phyloP scores from a whole-genome alignment of 2,797 vertebrate genomes.

The Rhinoraja longicauda region DNA sequence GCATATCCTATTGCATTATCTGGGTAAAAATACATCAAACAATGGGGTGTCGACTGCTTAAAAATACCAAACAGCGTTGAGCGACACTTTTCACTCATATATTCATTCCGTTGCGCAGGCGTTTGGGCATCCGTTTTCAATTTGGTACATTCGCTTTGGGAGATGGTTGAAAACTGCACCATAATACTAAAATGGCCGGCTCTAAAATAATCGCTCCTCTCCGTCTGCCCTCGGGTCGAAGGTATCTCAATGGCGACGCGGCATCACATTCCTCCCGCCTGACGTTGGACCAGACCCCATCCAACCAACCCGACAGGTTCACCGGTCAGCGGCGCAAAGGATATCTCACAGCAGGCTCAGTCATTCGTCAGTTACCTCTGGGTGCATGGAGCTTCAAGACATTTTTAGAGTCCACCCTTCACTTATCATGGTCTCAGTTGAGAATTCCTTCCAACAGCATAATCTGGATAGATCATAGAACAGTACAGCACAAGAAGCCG shows the following conservation, averaged over 20 bases:
- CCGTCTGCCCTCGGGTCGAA: background rate
- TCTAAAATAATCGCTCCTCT: background rate
- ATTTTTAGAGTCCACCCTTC: background rate
- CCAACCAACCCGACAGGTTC: background rate
- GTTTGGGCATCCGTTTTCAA: background rate
- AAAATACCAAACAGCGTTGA: background rate
- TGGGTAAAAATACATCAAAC: background rate
- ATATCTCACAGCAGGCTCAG: background rate
- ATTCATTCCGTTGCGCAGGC: background rate
- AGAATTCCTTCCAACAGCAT: background rate
- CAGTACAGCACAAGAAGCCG: background rate
- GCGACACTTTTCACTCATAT: background rate
- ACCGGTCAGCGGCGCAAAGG: background rate
- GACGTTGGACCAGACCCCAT: background rate
- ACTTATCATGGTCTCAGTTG: background rate
- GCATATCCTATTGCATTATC: background rate
- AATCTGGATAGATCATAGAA: no score
- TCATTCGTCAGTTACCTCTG: background rate
- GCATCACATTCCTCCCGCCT: background rate
- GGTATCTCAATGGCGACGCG: background rate
- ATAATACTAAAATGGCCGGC: constrained; percentile 12
- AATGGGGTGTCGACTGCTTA: background rate
- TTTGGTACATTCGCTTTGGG: background rate
- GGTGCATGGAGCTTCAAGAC: background rate
- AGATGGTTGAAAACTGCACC: background rate